phyloP scores from a whole-genome alignment of 1,140 invertebrate species.

The Mycetomoellerius zeteki region DNA sequence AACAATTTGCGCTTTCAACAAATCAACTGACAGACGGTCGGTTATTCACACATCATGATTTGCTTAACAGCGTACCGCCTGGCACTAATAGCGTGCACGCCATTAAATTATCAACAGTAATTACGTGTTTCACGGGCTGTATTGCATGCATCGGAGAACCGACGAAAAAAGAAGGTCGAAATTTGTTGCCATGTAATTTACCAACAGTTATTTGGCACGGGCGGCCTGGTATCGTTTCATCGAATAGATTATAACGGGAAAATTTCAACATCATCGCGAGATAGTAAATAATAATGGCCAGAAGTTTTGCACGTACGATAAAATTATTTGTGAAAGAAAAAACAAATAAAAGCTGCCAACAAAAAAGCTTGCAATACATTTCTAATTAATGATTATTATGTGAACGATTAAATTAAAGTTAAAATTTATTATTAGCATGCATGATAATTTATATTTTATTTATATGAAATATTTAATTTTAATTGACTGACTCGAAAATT shows the following conservation, averaged over 20 bases:
- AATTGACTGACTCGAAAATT: background rate
- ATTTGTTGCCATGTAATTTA: constrained; percentile 24
- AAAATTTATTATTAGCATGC: background rate
- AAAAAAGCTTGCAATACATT: background rate
- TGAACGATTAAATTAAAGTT: constrained; percentile 2
- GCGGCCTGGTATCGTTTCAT: background rate
- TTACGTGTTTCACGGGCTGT: constrained; percentile 20
- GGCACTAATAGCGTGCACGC: constrained; percentile 20
- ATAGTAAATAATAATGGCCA: background rate
- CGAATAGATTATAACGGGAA: background rate
- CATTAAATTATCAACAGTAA: constrained; percentile 60
- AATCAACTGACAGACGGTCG: constrained; percentile 25
- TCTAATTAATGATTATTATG: background rate
- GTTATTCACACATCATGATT: constrained; percentile 48
- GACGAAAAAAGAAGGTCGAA: constrained; percentile 20
- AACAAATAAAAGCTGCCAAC: background rate
- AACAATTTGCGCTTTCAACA: constrained; percentile 6
- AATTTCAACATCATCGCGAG: background rate
- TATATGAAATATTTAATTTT: background rate
- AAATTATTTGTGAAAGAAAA: background rate
- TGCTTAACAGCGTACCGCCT: constrained; percentile 32
- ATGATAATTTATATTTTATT: constrained; percentile 2
- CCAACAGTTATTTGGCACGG: constrained; percentile 21
- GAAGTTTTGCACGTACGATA: background rate
- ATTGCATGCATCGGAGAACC: background rate